Evolutionary conservation across 2,888 invertebrate species (phyloP).

Genomic region (Biston betularia): DNA sequence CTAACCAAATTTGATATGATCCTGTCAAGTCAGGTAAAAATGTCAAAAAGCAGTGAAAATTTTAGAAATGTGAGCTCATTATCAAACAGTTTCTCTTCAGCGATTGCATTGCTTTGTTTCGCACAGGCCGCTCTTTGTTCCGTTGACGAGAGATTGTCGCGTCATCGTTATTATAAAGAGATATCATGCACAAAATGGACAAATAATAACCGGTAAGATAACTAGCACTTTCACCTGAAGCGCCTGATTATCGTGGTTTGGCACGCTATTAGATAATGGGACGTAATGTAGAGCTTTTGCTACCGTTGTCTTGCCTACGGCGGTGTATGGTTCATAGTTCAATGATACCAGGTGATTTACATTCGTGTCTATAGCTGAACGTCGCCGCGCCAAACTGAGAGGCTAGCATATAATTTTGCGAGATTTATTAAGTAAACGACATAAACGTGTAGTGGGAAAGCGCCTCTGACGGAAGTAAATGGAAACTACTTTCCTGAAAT

Average conservation of each 20-base stretch:
- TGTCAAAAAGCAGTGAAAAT: not conserved
- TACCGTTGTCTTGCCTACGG: constrained; percentile 10
- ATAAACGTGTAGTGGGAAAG: too few species aligned
- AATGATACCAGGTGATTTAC: not conserved
- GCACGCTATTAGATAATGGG: constrained; percentile 31
- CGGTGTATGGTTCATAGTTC: constrained; percentile 1
- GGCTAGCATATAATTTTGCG: too few species aligned
- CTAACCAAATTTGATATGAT: too few species aligned
- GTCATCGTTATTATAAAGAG: constrained; percentile 41
- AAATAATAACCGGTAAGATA: constrained; percentile 44
- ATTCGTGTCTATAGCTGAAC: not conserved
- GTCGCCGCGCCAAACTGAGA: not conserved
- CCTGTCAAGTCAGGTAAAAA: too few species aligned
- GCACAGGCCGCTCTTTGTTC: constrained; percentile 38
- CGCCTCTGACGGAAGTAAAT: too few species aligned
- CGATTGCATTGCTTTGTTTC: constrained; percentile 21
- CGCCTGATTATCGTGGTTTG: constrained; percentile 24
- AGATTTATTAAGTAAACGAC: too few species aligned
- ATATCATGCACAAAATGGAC: constrained; percentile 44
- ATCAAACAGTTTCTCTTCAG: not conserved
- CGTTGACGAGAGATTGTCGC: constrained; percentile 34
- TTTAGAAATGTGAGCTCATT: constrained; percentile 2
- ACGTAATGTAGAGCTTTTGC: constrained; percentile 9
- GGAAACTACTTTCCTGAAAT: too few species aligned
- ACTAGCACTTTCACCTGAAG: constrained; percentile 44